These are phyloP conservation scores for Recurvirostra avosetta DNA, from an alignment of 2,113 vertebrate species.

Conservation along the genomic window DNA sequence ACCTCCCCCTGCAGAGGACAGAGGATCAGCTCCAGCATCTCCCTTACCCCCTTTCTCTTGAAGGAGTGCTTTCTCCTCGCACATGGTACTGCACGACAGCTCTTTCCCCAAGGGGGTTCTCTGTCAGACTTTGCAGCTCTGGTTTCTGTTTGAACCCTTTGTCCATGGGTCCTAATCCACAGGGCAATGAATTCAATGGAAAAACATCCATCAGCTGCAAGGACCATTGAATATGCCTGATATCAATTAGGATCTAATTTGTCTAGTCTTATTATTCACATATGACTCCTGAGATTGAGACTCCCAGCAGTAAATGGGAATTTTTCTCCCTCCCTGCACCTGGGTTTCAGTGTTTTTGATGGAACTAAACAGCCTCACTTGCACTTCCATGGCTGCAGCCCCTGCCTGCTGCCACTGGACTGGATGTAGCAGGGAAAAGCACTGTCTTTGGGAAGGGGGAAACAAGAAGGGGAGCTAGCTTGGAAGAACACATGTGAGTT, in stretches of 20 bases:
- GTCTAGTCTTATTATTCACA: conserved; percentile 21
- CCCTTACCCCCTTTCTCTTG: not conserved
- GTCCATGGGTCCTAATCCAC: not conserved
- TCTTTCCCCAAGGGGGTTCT: not conserved
- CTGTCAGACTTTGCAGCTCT: not conserved
- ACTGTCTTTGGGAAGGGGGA: not conserved
- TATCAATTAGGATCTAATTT: conserved; percentile 36
- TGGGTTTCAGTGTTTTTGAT: not conserved
- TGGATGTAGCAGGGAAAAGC: not conserved
- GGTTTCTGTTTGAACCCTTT: conserved; percentile 1
- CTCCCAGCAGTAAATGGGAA: not conserved
- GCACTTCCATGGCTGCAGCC: not conserved
- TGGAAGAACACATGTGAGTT: not conserved
- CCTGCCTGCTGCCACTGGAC: not conserved
- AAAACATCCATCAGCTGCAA: conserved; percentile 16
- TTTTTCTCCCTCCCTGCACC: not conserved
- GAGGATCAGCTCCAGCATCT: not conserved
- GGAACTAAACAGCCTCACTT: not conserved
- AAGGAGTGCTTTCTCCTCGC: not conserved
- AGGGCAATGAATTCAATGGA: not conserved
- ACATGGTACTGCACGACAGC: not conserved
- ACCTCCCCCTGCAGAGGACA: not conserved
- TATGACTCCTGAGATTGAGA: not conserved
- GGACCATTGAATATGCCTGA: not conserved
- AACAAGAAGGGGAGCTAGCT: not conserved